Percentiles rank a stretch among this genome's conserved stretches.
phyloP scores from a whole-genome alignment of 1,140 invertebrate genomes.

The Anastrepha obliqua region DNA sequence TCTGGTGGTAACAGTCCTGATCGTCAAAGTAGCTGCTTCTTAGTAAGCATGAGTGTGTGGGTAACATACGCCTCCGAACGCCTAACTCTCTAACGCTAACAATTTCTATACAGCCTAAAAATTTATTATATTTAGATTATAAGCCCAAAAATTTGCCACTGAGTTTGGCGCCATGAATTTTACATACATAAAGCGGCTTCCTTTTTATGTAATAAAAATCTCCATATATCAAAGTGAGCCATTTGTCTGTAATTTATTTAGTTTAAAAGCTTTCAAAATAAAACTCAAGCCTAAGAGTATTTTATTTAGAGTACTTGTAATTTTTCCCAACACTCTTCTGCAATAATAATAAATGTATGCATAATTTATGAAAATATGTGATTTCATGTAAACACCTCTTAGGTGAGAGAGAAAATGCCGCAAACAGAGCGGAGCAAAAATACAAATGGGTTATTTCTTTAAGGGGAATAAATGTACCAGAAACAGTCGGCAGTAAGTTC shows the following conservation, averaged over 20 bases:
- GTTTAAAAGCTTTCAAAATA: neutral
- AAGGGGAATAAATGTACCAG: constrained; percentile 7
- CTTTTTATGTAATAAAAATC: too few species aligned
- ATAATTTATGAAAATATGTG: neutral
- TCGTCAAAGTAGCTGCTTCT: too few species aligned
- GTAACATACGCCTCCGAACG: too few species aligned
- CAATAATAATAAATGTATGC: neutral
- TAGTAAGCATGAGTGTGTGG: too few species aligned
- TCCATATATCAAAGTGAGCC: too few species aligned
- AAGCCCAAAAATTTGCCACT: too few species aligned
- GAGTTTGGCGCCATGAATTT: too few species aligned
- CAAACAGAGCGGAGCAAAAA: neutral
- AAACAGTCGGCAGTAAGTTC: constrained; percentile 9
- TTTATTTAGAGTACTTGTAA: neutral
- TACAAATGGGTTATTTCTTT: neutral
- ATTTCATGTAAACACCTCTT: neutral
- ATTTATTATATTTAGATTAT: too few species aligned
- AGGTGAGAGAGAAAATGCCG: neutral
- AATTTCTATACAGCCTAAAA: too few species aligned
- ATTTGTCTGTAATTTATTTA: neutral
- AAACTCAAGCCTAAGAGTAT: neutral
- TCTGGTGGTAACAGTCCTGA: too few species aligned
- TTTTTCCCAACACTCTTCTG: neutral
- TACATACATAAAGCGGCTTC: too few species aligned
- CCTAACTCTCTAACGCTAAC: too few species aligned